A percentile compares a stretch with the other conserved stretches of the same genome.
Evolutionary conservation across 2,888 invertebrate genomes (phyloP).

Genomic region (Sphaeridia pumilis): DNA sequence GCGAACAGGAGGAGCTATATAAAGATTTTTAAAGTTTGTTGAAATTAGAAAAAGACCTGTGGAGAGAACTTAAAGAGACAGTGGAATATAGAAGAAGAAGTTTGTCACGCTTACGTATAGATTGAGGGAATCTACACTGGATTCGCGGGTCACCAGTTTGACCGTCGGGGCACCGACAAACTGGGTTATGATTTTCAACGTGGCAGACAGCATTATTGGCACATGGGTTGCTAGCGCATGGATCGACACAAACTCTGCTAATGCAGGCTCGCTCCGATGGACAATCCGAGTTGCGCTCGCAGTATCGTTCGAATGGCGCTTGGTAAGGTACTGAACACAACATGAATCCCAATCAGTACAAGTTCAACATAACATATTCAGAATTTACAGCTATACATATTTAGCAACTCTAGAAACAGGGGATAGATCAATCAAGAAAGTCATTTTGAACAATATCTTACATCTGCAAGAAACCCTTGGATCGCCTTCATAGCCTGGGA

Average conservation of each 20-base stretch:
- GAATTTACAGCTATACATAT: not conserved
- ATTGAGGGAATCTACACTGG: slow-evolving; percentile 48
- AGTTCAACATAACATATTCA: not conserved
- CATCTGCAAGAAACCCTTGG: slow-evolving; percentile 29
- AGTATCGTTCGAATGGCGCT: slow-evolving; percentile 48
- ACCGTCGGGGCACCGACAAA: slow-evolving; percentile 68
- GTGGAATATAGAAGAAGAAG: slow-evolving; percentile 3
- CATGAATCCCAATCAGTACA: not conserved
- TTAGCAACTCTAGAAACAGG: not conserved
- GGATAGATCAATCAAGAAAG: not conserved
- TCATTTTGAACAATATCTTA: slow-evolving; percentile 19
- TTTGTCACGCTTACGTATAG: slow-evolving; percentile 4
- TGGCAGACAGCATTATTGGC: slow-evolving; percentile 71
- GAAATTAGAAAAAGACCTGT: not conserved
- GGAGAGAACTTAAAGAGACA: not conserved
- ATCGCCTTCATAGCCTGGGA: slow-evolving; percentile 50
- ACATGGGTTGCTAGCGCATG: slow-evolving; percentile 61
- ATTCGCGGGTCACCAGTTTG: slow-evolving; percentile 60
- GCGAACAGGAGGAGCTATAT: slow-evolving; percentile 46
- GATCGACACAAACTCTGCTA: slow-evolving; percentile 65
- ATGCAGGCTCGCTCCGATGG: slow-evolving; percentile 59
- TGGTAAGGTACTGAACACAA: slow-evolving; percentile 38
- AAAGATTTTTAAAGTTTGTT: slow-evolving; percentile 35
- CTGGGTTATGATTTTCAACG: slow-evolving; percentile 58
- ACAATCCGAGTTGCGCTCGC: slow-evolving; percentile 67